Percentiles rank a stretch among this genome's conserved stretches.
phyloP scores from a whole-genome alignment of 2,797 vertebrate species.

The Bryconaethiops microstoma region DNA sequence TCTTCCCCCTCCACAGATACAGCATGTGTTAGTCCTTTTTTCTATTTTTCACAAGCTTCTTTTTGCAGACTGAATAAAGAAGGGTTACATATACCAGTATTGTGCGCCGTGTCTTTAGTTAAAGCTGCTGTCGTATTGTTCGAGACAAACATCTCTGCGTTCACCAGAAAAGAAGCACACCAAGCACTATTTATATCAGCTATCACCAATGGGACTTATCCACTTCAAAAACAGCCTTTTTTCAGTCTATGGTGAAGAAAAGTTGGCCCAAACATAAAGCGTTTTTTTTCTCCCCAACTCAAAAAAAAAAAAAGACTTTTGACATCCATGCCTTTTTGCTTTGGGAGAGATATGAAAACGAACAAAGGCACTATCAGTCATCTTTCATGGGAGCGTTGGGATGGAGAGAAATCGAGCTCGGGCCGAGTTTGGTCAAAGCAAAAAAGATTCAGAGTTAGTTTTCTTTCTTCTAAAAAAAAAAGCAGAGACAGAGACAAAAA shows the following conservation, averaged over 20 bases:
- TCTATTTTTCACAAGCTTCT: slow-evolving; percentile 35
- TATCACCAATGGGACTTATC: slow-evolving; percentile 41
- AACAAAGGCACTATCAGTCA: slow-evolving; percentile 72
- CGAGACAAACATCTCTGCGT: slow-evolving; percentile 7
- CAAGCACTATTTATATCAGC: slow-evolving; percentile 46
- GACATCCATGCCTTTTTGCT: slow-evolving; percentile 63
- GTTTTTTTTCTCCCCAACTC: slow-evolving; percentile 46
- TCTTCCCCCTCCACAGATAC: slow-evolving; percentile 27
- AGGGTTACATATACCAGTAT: slow-evolving; percentile 26
- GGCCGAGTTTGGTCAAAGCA: slow-evolving; percentile 56
- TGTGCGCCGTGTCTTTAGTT: slow-evolving; percentile 6
- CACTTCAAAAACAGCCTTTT: slow-evolving; percentile 45
- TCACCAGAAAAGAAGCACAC: slow-evolving; percentile 26
- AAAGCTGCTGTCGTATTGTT: slow-evolving; percentile 48
- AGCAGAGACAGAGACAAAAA: slow-evolving; percentile 56
- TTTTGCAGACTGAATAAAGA: slow-evolving; percentile 25
- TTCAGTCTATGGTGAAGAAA: slow-evolving; percentile 63
- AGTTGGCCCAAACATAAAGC: slow-evolving; percentile 64
- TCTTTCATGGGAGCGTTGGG: slow-evolving; percentile 67
- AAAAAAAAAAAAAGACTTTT: slow-evolving; percentile 61
- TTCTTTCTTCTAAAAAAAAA: slow-evolving; percentile 50
- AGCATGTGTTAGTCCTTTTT: slow-evolving; percentile 21
- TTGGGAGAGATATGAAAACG: slow-evolving; percentile 55
- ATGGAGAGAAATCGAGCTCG: slow-evolving; percentile 57
- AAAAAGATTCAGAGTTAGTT: slow-evolving; percentile 58